A percentile compares a stretch with the other conserved stretches of the same genome.
These are phyloP conservation scores for Thamnophis sirtalis DNA, from an alignment of 2,113 vertebrate species.

Conservation along the genomic window DNA sequence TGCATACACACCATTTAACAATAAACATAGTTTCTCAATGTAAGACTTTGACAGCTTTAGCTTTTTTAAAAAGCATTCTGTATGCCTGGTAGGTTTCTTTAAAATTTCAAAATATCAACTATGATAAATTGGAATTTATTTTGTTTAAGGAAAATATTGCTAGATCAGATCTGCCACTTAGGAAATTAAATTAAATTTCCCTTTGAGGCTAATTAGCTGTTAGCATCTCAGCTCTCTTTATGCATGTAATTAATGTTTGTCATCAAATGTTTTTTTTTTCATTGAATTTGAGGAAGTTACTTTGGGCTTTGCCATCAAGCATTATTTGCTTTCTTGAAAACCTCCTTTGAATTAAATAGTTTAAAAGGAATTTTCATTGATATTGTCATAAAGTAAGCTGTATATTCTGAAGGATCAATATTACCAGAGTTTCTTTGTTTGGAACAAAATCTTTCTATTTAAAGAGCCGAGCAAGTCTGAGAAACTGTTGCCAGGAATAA, in stretches of 20 bases:
- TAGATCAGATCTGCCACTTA: constrained; percentile 52
- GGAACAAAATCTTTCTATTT: background rate
- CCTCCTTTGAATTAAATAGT: constrained; percentile 37
- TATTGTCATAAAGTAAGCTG: constrained; percentile 30
- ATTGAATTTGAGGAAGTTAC: constrained; percentile 20
- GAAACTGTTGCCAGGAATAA: constrained; percentile 21
- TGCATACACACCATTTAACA: background rate
- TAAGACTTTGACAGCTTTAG: background rate
- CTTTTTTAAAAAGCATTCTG: background rate
- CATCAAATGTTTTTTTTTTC: constrained; percentile 36
- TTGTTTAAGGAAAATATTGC: constrained; percentile 59
- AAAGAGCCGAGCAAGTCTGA: background rate
- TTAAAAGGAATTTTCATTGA: constrained; percentile 8
- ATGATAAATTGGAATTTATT: constrained; percentile 66
- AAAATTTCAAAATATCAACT: constrained; percentile 30
- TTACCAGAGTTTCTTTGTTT: constrained; percentile 5
- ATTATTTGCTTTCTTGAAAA: constrained; percentile 33
- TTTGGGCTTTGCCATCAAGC: constrained; percentile 44
- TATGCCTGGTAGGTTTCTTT: constrained; percentile 18
- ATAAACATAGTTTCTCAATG: constrained; percentile 34
- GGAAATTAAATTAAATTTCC: constrained; percentile 68
- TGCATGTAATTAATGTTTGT: constrained; percentile 70
- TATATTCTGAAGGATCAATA: background rate
- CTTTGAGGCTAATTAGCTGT: constrained; percentile 74
- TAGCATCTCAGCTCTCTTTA: constrained; percentile 67